phyloP scores from a whole-genome alignment of 1,140 invertebrate genomes.

The Sycophaga agraensis region DNA sequence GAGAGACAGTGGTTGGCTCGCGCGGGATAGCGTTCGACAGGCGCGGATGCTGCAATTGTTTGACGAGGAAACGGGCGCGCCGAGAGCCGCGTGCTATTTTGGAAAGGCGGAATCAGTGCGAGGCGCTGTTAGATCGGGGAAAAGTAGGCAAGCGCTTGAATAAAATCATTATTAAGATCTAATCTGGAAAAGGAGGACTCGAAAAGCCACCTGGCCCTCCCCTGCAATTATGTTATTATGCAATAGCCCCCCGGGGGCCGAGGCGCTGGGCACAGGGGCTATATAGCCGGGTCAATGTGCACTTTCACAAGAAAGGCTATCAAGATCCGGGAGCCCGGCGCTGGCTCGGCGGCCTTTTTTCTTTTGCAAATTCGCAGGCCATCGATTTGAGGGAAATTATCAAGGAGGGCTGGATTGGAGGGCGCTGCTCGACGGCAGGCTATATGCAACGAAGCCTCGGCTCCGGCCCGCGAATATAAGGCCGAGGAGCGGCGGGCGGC shows the following conservation, averaged over 20 bases:
- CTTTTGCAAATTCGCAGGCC: background rate
- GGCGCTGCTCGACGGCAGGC: no score
- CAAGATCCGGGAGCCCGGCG: constrained; percentile 5
- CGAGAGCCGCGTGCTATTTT: no score
- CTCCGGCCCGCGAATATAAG: background rate
- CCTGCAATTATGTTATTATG: constrained; percentile 28
- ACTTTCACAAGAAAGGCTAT: constrained; percentile 16
- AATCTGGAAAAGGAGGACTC: background rate
- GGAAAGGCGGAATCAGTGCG: no score
- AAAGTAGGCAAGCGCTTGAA: background rate
- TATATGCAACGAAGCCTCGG: no score
- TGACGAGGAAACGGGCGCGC: no score
- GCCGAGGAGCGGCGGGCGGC: constrained; percentile 35
- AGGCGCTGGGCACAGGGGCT: no score
- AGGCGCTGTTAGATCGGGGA: no score
- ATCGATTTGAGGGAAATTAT: constrained; percentile 18
- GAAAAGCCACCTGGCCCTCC: background rate
- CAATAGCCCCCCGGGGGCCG: constrained; percentile 25
- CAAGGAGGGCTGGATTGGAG: background rate
- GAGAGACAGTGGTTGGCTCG: no score
- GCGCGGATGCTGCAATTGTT: no score
- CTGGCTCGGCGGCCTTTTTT: no score
- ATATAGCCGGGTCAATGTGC: constrained; percentile 2
- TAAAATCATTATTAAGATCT: background rate
- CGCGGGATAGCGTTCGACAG: no score